Evolutionary conservation across 1,140 invertebrate species (phyloP).

Genomic region (Dendrolimus kikuchii): DNA sequence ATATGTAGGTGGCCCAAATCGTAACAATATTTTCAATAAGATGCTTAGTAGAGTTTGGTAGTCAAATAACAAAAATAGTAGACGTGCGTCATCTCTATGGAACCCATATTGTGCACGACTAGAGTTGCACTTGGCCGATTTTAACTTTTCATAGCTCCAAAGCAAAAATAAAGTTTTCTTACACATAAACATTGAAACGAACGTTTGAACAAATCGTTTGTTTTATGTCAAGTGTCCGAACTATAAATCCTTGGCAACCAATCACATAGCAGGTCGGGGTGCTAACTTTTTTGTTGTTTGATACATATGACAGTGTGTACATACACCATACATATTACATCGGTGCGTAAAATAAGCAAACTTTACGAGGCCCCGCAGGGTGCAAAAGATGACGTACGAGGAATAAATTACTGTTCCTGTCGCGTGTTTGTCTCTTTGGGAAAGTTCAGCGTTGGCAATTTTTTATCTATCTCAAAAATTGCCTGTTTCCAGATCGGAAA

Average conservation of each 20-base stretch:
- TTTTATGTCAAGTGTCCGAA: too few relatives aligned
- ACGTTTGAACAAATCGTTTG: too few relatives aligned
- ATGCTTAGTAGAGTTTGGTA: too few relatives aligned
- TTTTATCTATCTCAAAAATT: conserved; percentile 16
- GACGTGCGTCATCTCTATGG: too few relatives aligned
- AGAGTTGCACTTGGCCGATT: too few relatives aligned
- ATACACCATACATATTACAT: conserved; percentile 14
- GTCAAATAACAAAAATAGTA: too few relatives aligned
- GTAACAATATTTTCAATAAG: too few relatives aligned
- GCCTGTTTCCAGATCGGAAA: conserved; percentile 11
- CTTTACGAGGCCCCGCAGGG: conserved; percentile 17
- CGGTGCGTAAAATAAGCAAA: conserved; percentile 20
- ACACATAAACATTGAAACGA: too few relatives aligned
- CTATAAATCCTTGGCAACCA: not conserved
- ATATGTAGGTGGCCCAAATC: too few relatives aligned
- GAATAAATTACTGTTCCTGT: conserved; percentile 23
- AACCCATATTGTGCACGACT: too few relatives aligned
- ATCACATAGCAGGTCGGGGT: conserved; percentile 7
- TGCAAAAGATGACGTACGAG: conserved; percentile 21
- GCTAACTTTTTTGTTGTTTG: conserved; percentile 22
- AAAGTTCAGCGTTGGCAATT: conserved; percentile 13
- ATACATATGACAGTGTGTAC: conserved; percentile 13
- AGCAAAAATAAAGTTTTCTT: too few relatives aligned
- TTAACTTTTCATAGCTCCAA: too few relatives aligned
- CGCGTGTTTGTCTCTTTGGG: conserved; percentile 14